A percentile compares a stretch with the other conserved stretches of the same genome.
Evolutionary conservation across 2,797 vertebrate genomes (phyloP).

Genomic region (Manis pentadactyla): DNA sequence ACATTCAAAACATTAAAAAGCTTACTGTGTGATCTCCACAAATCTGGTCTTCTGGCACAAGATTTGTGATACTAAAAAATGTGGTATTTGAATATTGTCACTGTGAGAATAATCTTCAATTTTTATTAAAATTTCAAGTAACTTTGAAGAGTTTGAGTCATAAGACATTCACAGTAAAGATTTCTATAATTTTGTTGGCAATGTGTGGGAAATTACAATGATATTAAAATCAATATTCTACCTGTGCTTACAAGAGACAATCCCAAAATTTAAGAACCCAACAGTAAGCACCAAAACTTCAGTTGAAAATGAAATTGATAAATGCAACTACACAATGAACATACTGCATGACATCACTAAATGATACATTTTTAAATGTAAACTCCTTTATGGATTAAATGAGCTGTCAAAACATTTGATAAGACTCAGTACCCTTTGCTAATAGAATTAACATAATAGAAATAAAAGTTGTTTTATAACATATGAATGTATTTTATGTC

Average conservation of each 20-base stretch:
- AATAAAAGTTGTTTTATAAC: not conserved
- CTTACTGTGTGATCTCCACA: not conserved
- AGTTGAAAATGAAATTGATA: not conserved
- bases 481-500: not conserved
- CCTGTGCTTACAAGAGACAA: not conserved
- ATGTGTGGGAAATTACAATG: not conserved
- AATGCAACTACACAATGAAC: not conserved
- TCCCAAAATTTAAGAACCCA: not conserved
- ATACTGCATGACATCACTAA: not conserved
- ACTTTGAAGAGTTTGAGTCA: not conserved
- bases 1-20: conserved; percentile 16
- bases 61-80: not conserved
- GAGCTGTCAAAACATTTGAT: not conserved
- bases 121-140: conserved; percentile 15
- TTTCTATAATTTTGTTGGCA: not conserved
- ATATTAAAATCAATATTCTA: not conserved
- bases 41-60: conserved; percentile 2
- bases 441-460: not conserved
- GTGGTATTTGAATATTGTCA: not conserved
- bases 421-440: not conserved
- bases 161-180: not conserved
- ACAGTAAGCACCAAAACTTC: not conserved
- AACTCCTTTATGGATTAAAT: not conserved
- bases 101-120: not conserved
- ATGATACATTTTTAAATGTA: not conserved